Base-by-base conservation (phyloP, 2,888 invertebrate genomes). In the Drosophila lacicola region DNA sequence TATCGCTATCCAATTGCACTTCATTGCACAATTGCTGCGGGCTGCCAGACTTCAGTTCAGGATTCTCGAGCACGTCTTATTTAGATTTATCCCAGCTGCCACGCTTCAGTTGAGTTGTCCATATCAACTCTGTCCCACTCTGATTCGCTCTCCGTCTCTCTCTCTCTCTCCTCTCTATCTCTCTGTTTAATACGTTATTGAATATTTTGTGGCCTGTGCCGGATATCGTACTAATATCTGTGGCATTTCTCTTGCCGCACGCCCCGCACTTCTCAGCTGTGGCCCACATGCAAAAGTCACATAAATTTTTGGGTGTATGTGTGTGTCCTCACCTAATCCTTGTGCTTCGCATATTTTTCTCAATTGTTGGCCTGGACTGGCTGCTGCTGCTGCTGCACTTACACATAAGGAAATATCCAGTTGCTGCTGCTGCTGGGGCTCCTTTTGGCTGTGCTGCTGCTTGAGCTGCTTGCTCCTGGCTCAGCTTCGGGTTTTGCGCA, bases 91-190 rank as follows among this genome's bases (percentile, higher is more conserved):
- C 80, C 88, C 82, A 73, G 78, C 68, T 80, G 78, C 84, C 73
- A 71, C 73, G 85, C 87, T 84, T 84, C 83, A 82, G 70, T 87
- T 82, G 87, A 84, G 82, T 84, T 82, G 85, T 84, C 85, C 82
- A 77, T 71, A 82, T 69, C 79, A 64, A 55, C 57, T 62, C 17
- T 42, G 37, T 21, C n/a, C 1, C 21, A 4, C 36, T 8, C 42
- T 4, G 3, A 13, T 14, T 4, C n/a, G 3, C 17, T 33, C 4
- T 46, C 29, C 37, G 36, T 50, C 19, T 60, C 33, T 54, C 6
- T 6, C 14, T 33, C 34, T 1, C 41, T 4, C 10, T 42, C 10
- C 47, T 56, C 66, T 47, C 3, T 67, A 54, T 67, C 51, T 73
- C 63, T 73, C 55, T 62, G 69, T 82, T 86, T 83, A 82, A 86